Conservation (phyloP, 2,113 vertebrate genomes). For the Stercorarius parasiticus region DNA sequence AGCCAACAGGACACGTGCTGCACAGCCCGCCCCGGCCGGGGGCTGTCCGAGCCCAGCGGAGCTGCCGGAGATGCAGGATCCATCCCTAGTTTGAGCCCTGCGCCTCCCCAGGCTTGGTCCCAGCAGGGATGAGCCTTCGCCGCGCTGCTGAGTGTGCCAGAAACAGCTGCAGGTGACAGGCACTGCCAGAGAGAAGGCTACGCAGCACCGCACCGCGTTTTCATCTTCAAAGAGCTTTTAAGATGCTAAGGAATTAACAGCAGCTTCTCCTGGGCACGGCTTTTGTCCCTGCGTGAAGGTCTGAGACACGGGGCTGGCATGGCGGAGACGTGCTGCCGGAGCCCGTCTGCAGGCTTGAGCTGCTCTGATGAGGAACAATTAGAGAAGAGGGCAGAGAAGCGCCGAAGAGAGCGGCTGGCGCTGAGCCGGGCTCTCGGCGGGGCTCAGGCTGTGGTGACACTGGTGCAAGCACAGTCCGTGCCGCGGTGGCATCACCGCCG, state of each 20-base stretch:
- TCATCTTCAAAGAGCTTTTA: not conserved
- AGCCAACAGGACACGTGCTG: not conserved
- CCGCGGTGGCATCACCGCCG: rapidly evolving
- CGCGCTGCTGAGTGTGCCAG: rapidly evolving
- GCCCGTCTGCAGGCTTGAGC: not conserved
- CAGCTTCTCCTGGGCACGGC: not conserved
- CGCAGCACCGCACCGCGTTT: rapidly evolving
- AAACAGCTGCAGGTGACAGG: not conserved
- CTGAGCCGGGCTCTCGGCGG: rapidly evolving
- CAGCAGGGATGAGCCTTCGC: not conserved
- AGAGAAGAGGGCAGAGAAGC: not conserved
- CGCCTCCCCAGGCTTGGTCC: not conserved
- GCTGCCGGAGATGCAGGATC: not conserved
- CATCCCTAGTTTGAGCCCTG: not conserved
- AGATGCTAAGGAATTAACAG: not conserved
- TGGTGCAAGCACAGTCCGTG: rapidly evolving
- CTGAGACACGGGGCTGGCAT: not conserved
- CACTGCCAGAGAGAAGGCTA: not conserved
- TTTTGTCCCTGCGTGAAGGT: not conserved
- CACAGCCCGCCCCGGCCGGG: not conserved
- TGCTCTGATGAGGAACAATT: not conserved
- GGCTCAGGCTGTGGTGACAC: not conserved
- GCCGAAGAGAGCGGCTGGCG: not conserved
- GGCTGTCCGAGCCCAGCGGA: not conserved
- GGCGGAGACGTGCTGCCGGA: rapidly evolving